Base-by-base conservation (phyloP, 2,113 vertebrate genomes). In the Mus pahari region DNA sequence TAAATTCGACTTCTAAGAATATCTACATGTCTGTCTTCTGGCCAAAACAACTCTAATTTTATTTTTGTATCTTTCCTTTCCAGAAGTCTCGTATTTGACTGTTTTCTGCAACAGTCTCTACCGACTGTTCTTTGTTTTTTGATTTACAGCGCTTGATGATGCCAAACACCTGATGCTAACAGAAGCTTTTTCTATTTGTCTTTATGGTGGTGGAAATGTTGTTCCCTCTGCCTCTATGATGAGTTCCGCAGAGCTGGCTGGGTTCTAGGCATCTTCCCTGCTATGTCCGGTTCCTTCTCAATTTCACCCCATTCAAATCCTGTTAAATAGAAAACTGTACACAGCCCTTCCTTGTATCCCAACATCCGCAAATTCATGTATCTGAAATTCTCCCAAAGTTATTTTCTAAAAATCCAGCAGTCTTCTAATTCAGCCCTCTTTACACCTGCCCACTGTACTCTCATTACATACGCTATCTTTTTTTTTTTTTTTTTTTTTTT, bases 51-150 rank as follows among this genome's bases (percentile, higher is more conserved):
- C 17, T 82, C 73, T 83, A 66, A 68, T 93, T 89, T 55, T 77
- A 48, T 64, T 95, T 86, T 73, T 62, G 17, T 90, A 91, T 36
- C 19, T 95, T 88, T 90, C 3, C 50, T 83, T 96, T 90, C n/a
- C 66, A 70, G 12, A 95, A 89, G 36, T 89, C 33, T 74, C 22
- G 7, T 88, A 66, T 87, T 53, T 91, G 66, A 48, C 42, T 45
- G 6, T 83, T 83, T 66, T 45, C 55, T 84, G 39, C 78, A 28
- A 79, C 31, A 77, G 36, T 77, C 42, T 70, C 68, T 53, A 19
- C 3, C 36, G 39, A 36, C 19, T 42, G 77, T 50, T 48, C 84
- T 91, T 62, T 92, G 55, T 42, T 78, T 87, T 62, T 95, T 96
- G 10, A 88, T 95, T 95, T 93, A 60, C 13, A 75, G 36, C 58